Evolutionary conservation across 2,113 vertebrate genomes (phyloP), one percentile per base, ranked within the genome.

Genomic region (Gnathonemus longibarbis): DNA sequence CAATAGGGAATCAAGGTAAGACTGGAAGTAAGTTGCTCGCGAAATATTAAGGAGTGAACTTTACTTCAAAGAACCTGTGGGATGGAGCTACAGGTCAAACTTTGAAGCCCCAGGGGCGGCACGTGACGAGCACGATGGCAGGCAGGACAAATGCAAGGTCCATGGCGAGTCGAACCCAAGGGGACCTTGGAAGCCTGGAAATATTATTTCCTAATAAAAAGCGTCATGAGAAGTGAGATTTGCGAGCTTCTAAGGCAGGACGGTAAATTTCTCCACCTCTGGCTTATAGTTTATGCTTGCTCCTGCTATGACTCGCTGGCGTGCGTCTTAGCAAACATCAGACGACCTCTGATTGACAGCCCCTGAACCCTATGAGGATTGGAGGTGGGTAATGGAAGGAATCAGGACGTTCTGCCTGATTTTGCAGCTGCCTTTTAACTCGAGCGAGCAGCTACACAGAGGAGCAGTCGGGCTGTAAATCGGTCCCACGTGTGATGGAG

Each of bases 1-100:
- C 95, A 91, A 96, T 96, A 94, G 91, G 91, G 93, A 95, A 95
- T 95, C 94, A 94, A 94, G 94, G 92, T 92, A 95, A 84, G 84
- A 90, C 91, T 93, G 90, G 92, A 93, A 95, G 95, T 95, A 94
- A 95, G 94, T 94, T 94, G 92, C 91, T 93, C 21, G 90, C 93
- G 89, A 96, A 95, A 95, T 92, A 93, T 92, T 94, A 91, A 90
- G 77, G 89, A 88, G 92, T 94, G 94, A 96, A 95, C 94, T 95
- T 95, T 93, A 95, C 94, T 94, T 96, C 94, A 95, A 95, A 91
- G 91, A 93, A 92, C 92, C 93, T 94, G 92, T 91, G 91, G 93
- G 93, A 93, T 83, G 46, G 85, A 85, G 74, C 74, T 66, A 90
- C 50, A 27, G 46, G 87, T 86, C 80, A 1, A 91, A 92, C 94